These are phyloP conservation scores for Gila orcuttii DNA, from an alignment of 2,113 vertebrate species.

Conservation along the genomic window DNA sequence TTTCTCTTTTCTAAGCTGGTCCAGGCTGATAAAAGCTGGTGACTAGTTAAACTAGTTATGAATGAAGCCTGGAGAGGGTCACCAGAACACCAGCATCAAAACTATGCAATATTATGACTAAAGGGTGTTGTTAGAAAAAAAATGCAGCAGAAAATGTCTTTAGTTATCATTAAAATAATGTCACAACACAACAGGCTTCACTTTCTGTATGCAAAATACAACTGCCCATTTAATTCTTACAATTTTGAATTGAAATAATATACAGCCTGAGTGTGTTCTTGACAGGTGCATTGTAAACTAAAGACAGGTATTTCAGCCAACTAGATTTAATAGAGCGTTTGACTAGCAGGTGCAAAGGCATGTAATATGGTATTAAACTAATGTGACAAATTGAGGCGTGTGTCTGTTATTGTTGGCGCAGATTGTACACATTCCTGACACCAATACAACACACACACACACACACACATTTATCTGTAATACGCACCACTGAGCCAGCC, in stretches of 20 bases:
- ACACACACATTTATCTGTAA: slow-evolving; percentile 25
- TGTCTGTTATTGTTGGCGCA: not conserved
- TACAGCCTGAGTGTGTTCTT: not conserved
- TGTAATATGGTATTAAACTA: not conserved
- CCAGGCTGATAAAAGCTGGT: not conserved
- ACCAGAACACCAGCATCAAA: not conserved
- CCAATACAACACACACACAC: not conserved
- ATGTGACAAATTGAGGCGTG: not conserved
- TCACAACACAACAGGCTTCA: not conserved
- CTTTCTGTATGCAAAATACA: not conserved
- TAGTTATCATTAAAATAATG: not conserved
- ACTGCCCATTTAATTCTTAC: not conserved
- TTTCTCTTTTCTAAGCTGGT: no score
- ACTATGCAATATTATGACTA: not conserved
- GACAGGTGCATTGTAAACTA: not conserved
- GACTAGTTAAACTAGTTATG: not conserved
- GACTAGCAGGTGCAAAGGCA: not conserved
- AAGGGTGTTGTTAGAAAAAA: not conserved
- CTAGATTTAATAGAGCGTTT: not conserved
- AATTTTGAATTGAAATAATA: not conserved
- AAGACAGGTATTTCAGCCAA: not conserved
- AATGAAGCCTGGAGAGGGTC: not conserved
- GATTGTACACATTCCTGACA: not conserved
- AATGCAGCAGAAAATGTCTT: not conserved
- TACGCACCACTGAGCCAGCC: slow-evolving; percentile 90